Evolutionary conservation across 2,113 vertebrate species (phyloP).

Genomic region (Porphyrio hochstetteri): DNA sequence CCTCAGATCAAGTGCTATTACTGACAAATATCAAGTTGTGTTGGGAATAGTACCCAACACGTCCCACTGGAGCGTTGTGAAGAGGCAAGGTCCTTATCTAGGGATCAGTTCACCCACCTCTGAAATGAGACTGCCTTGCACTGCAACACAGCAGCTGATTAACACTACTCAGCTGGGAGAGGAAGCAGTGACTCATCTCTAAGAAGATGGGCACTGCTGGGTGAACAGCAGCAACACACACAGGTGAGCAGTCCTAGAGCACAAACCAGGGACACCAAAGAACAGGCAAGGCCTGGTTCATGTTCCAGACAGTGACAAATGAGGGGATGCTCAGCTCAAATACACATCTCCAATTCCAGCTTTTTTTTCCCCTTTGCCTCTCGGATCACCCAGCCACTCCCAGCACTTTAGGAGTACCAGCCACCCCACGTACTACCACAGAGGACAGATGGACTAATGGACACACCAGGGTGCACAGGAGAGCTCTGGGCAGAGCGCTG

Average conservation of each 20-base stretch:
- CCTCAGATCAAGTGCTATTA: not conserved
- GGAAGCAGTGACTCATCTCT: not conserved
- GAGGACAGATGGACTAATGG: not conserved
- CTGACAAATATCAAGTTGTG: not conserved
- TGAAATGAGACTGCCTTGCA: not conserved
- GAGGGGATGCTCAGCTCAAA: not conserved
- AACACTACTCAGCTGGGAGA: not conserved
- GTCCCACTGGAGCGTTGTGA: not conserved
- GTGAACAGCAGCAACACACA: not conserved
- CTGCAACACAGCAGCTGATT: not conserved
- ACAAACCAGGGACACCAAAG: not conserved
- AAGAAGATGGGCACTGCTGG: not conserved
- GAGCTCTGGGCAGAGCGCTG: not conserved
- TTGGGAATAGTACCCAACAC: not conserved
- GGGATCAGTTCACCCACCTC: accelerated
- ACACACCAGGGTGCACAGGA: not conserved
- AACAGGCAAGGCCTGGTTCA: not conserved
- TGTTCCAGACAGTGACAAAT: not conserved
- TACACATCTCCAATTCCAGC: not conserved
- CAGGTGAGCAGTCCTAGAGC: not conserved
- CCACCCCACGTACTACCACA: not conserved
- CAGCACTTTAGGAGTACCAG: not conserved
- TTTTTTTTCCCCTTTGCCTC: not conserved
- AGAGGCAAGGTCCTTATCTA: not conserved
- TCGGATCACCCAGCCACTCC: not conserved